Base-by-base conservation (phyloP, 2,888 invertebrate genomes). In the Thalpophila matura region DNA sequence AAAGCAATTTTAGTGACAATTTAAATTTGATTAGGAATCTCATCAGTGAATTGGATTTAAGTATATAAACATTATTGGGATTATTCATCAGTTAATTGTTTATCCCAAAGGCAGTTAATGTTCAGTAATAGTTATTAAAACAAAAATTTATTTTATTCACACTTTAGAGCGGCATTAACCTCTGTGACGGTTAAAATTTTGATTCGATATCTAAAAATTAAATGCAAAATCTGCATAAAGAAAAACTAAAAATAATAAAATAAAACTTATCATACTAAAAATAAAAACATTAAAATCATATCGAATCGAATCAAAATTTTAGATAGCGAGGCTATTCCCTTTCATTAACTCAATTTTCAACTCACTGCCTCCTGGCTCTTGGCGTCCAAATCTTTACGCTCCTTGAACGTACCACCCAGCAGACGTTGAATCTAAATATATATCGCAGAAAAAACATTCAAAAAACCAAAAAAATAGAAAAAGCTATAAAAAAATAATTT, bases 341-440 rank as follows among this genome's bases (percentile, higher is more conserved):
- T 61, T 63, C 53, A 71, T 45, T 86, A 87, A 82, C 84, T 81
- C 81, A 81, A 74, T 76, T 50, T 64, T 65, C 83, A 93, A 96
- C 97, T 97, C 96, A 97, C 97, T 91, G 96, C 95, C 93, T 95
- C 94, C 86, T 96, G 94, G 80, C 96, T 96, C 82, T 95, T 95
- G 73, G 95, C 94, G 89, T 97, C 97, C 94, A 96, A 95, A 89
- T 97, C 95, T 89, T 96, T 96, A 76, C 96, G 95, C 81, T 96
- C 92, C 93, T 95, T 96, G 85, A 96, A 88, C 40, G 96, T 95
- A 84, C 97, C 97, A 80, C 97, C 97, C 92, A 97, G 96, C 90
- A 97, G 96, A 84, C 96, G 96, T 87, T 96, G 96, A 89, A 97
- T 97, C 97, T 97, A 96, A 80, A 89, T 90, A 88, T 65, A 82